These are phyloP conservation scores for Prochilodus magdalenae DNA, from an alignment of 2,113 vertebrate species.

Conservation along the genomic window DNA sequence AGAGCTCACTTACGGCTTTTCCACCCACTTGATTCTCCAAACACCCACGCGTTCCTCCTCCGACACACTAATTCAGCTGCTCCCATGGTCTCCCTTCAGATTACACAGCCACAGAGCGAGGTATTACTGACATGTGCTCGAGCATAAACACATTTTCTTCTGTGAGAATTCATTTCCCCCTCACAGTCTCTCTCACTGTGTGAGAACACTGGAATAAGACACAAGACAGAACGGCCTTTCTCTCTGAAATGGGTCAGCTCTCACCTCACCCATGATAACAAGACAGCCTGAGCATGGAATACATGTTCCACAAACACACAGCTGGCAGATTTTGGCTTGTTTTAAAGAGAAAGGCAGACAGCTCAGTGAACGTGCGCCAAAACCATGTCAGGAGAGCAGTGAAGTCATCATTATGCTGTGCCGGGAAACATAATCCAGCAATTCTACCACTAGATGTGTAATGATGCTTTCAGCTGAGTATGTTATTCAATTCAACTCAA, in stretches of 20 bases:
- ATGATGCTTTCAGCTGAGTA: not conserved
- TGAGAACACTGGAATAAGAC: not conserved
- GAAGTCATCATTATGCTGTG: not conserved
- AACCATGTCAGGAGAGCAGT: not conserved
- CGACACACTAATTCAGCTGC: constrained; percentile 1
- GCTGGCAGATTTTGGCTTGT: not conserved
- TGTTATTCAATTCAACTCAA: not conserved
- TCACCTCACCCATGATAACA: not conserved
- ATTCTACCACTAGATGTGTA: not conserved
- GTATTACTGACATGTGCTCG: constrained; percentile 30
- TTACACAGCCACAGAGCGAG: not conserved
- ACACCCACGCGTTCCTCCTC: constrained; percentile 46
- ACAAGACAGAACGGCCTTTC: not conserved
- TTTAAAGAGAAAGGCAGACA: constrained; percentile 18
- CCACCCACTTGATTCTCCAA: constrained; percentile 9
- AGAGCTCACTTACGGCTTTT: constrained; percentile 37
- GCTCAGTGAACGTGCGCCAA: not conserved
- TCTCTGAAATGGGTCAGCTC: not conserved
- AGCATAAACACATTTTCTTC: constrained; percentile 5
- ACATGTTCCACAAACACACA: constrained; percentile 10
- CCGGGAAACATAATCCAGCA: constrained; percentile 21
- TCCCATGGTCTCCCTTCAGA: constrained; percentile 5
- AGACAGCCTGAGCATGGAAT: not conserved
- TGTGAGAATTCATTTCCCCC: not conserved
- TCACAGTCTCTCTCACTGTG: not conserved